Evolutionary conservation across 2,888 invertebrate genomes (phyloP).

Genomic region (Aphodius sticticus): DNA sequence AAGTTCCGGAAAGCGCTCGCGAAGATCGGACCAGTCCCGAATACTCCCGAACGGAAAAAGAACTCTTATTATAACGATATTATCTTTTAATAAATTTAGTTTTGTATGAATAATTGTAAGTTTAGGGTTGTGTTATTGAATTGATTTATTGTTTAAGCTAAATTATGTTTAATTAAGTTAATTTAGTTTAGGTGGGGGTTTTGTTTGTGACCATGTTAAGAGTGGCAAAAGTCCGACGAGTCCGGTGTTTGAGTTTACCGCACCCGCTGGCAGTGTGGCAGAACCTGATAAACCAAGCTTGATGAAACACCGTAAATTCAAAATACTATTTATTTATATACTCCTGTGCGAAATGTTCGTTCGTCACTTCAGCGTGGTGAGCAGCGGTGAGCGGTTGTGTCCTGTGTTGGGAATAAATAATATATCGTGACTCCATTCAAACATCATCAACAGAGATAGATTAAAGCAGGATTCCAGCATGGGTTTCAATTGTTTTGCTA

Average conservation of each 20-base stretch:
- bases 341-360: not conserved
- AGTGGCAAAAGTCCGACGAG: too few species aligned
- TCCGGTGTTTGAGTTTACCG: not conserved
- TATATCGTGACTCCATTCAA: not conserved
- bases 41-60: too few species aligned
- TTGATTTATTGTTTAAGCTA: too few species aligned
- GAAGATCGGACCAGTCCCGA: too few species aligned
- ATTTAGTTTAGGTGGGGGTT: too few species aligned
- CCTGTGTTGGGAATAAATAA: not conserved
- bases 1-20: too few species aligned
- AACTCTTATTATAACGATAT: too few species aligned
- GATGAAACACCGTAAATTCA: not conserved
- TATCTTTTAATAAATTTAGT: too few species aligned
- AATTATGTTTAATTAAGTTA: too few species aligned
- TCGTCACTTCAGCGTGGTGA: not conserved
- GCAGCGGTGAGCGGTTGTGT: not conserved
- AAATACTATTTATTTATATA: not conserved
- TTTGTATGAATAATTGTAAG: too few species aligned
- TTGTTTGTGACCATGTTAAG: too few species aligned
- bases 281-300: not conserved
- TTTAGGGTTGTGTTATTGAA: too few species aligned
- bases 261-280: not conserved
- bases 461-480: constrained; percentile 33
- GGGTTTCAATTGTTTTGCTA: constrained; percentile 68
- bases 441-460: not conserved